These are phyloP conservation scores for Latheticus oryzae DNA, from an alignment of 2,888 invertebrate genomes.

Conservation along the genomic window DNA sequence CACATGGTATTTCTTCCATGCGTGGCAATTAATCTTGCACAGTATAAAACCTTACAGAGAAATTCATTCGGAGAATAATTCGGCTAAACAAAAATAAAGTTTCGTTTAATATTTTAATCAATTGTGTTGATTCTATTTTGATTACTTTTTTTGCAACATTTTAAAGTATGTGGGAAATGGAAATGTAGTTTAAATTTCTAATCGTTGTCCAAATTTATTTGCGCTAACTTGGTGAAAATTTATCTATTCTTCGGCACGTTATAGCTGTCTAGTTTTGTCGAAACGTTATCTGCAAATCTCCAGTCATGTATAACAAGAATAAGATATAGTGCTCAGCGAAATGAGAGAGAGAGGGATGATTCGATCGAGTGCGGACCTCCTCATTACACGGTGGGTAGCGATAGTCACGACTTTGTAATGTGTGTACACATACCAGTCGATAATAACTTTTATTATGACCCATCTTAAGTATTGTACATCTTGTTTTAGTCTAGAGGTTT, in stretches of 20 bases:
- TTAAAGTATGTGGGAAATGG: too few relatives aligned
- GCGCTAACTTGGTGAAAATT: slow-evolving; percentile 20
- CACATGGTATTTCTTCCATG: slow-evolving; percentile 24
- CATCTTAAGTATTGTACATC: slow-evolving; percentile 62
- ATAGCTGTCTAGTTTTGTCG: slow-evolving; percentile 22
- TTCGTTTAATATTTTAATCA: too few relatives aligned
- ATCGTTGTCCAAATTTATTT: too few relatives aligned
- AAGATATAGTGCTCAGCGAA: slow-evolving; percentile 51
- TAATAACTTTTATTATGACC: slow-evolving; percentile 65
- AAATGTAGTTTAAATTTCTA: too few relatives aligned
- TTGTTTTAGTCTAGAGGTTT: slow-evolving; percentile 59
- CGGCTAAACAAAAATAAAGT: too few relatives aligned
- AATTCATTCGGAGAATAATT: too few relatives aligned
- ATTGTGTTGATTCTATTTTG: too few relatives aligned
- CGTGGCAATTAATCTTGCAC: slow-evolving; percentile 23
- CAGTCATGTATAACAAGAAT: slow-evolving; percentile 51
- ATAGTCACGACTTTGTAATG: slow-evolving; percentile 65
- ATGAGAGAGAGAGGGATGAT: slow-evolving; percentile 48
- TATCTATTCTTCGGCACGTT: slow-evolving; percentile 6
- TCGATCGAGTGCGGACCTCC: slow-evolving; percentile 56
- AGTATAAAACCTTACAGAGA: too few relatives aligned
- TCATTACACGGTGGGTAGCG: slow-evolving; percentile 67
- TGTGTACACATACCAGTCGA: slow-evolving; percentile 64
- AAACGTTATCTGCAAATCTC: slow-evolving; percentile 41
- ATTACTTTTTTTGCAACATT: too few relatives aligned